Conservation (phyloP, 2,888 invertebrate species). For the Aporophyla nigra region DNA sequence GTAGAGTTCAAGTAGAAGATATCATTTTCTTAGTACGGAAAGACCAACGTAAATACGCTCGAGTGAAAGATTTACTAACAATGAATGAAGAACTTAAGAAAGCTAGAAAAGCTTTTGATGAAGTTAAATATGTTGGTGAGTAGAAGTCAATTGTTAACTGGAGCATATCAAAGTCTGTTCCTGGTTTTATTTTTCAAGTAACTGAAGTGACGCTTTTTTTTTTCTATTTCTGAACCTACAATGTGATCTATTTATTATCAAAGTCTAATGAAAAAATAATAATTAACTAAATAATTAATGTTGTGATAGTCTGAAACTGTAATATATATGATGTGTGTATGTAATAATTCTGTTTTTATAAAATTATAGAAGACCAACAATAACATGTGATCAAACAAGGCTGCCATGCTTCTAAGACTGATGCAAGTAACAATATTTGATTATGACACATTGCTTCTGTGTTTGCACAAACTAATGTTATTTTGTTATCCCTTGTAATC, state of each 20-base stretch:
- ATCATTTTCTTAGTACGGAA: slow-evolving; percentile 98
- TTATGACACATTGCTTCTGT: slow-evolving; percentile 84
- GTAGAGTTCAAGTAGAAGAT: slow-evolving; percentile 99
- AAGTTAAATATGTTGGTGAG: slow-evolving; percentile 98
- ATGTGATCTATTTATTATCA: slow-evolving; percentile 12
- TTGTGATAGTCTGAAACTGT: slow-evolving; percentile 17
- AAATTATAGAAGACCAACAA: slow-evolving; percentile 90
- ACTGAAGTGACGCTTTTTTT: slow-evolving; percentile 12
- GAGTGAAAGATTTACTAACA: slow-evolving; percentile 98
- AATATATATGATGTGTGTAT: slow-evolving; percentile 23
- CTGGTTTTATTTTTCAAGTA: neutral
- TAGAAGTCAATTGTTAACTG: slow-evolving; percentile 45
- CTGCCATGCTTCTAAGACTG: slow-evolving; percentile 87
- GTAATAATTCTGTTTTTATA: slow-evolving; percentile 76
- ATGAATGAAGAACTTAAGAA: slow-evolving; percentile 99
- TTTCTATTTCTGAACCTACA: neutral
- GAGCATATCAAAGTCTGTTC: neutral
- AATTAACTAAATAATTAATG: slow-evolving; percentile 10
- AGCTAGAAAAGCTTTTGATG: slow-evolving; percentile 99
- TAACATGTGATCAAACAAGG: slow-evolving; percentile 83
- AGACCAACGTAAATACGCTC: slow-evolving; percentile 98
- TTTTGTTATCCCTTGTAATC: slow-evolving; percentile 20
- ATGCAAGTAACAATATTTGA: slow-evolving; percentile 88
- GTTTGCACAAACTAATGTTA: slow-evolving; percentile 73
- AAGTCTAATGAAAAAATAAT: slow-evolving; percentile 13